Conservation (phyloP, 2,113 vertebrate genomes). For the Cromileptes altivelis region DNA sequence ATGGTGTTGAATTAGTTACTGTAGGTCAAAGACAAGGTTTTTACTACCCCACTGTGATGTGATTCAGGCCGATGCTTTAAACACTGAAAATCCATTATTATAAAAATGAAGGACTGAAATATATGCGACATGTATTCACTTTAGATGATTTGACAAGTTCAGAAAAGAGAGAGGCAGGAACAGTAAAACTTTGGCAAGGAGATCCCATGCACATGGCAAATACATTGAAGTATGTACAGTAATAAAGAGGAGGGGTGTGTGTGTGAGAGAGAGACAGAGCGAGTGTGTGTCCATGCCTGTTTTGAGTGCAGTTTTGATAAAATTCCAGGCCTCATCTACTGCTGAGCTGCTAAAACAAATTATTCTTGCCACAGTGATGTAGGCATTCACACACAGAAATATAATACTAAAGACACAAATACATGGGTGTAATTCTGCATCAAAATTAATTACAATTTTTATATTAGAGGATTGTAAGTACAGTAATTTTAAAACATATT, state of each 20-base stretch:
- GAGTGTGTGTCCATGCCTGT: background rate
- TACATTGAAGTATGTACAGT: constrained; percentile 43
- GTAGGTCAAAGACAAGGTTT: constrained; percentile 58
- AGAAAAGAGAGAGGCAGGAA: constrained; percentile 39
- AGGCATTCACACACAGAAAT: constrained; percentile 2
- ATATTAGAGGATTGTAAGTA: background rate
- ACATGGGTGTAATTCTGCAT: background rate
- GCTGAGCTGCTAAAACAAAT: constrained; percentile 7
- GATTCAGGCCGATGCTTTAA: constrained; percentile 55
- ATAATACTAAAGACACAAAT: background rate
- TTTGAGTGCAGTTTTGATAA: background rate
- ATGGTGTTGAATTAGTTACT: constrained; percentile 67
- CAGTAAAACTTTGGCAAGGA: constrained; percentile 61
- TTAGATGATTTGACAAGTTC: constrained; percentile 66
- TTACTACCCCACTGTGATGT: constrained; percentile 56
- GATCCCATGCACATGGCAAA: constrained; percentile 67
- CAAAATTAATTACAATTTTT: background rate
- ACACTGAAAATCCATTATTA: constrained; percentile 75
- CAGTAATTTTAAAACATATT: no score
- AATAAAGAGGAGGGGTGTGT: constrained; percentile 27
- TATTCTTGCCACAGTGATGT: background rate
- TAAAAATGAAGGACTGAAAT: constrained; percentile 54
- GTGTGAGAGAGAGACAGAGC: background rate
- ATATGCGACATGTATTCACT: constrained; percentile 67
- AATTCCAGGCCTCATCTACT: constrained; percentile 18